Percentiles rank a stretch among this genome's conserved stretches.
These are phyloP conservation scores for Typhlichthys eigenmanni DNA, from an alignment of 2,797 vertebrate genomes.

Conservation along the genomic window DNA sequence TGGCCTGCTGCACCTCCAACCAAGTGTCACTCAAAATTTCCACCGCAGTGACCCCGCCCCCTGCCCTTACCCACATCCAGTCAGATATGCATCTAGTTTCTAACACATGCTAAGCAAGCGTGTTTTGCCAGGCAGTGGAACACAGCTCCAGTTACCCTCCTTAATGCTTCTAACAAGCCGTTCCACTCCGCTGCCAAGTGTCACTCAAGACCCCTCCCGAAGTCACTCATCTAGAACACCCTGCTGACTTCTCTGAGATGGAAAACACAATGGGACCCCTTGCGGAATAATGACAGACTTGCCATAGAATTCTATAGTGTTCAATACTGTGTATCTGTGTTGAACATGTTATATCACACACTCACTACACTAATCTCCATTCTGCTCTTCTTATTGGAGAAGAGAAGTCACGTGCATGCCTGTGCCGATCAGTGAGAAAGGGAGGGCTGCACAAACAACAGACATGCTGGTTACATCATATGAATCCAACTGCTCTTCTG, in stretches of 20 bases:
- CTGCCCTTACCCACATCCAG: constrained; percentile 44
- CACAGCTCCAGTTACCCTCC: constrained; percentile 73
- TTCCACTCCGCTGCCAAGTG: constrained; percentile 71
- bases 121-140: constrained; percentile 68
- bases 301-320: background rate
- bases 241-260: constrained; percentile 30
- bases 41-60: constrained; percentile 46
- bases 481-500: too few relatives aligned
- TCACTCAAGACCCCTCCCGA: constrained; percentile 61
- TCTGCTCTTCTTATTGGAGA: too few relatives aligned
- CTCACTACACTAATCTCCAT: too few relatives aligned
- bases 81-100: constrained; percentile 65
- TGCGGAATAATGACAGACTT: too few relatives aligned
- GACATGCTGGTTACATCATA: too few relatives aligned
- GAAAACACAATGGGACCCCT: constrained; percentile 2
- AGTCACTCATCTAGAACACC: constrained; percentile 64
- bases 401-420: too few relatives aligned
- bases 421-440: too few relatives aligned
- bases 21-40: constrained; percentile 51
- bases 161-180: constrained; percentile 79
- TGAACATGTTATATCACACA: too few relatives aligned
- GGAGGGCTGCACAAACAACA: too few relatives aligned
- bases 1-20: constrained; percentile 52
- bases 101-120: constrained; percentile 66
- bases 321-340: background rate